A percentile compares a stretch with the other conserved stretches of the same genome.
Conservation (phyloP, 2,797 vertebrate species). For the Pipistrellus kuhlii region DNA sequence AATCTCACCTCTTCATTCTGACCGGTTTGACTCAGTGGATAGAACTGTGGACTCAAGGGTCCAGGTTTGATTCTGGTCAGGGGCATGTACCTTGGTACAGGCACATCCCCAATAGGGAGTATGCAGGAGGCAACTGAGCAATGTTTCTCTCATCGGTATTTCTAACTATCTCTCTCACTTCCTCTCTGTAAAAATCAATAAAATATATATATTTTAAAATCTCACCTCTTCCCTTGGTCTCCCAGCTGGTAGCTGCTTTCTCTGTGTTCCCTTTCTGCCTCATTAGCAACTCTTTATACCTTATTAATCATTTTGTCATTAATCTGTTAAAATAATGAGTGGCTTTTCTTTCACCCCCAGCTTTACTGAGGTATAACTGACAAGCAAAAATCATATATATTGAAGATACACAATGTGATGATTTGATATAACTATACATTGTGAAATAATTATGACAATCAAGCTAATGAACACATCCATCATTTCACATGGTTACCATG, state of each 20-base stretch:
- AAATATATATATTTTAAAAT: neutral
- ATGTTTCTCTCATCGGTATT: too few species aligned
- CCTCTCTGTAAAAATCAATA: too few species aligned
- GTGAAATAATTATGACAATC: neutral
- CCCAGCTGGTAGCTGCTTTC: neutral
- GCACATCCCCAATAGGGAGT: too few species aligned
- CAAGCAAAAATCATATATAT: neutral
- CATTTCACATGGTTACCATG: neutral
- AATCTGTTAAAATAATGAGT: neutral
- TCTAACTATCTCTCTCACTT: too few species aligned
- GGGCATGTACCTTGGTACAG: too few species aligned
- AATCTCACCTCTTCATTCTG: too few species aligned
- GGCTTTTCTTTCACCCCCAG: neutral
- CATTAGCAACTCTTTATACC: neutral
- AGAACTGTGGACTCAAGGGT: too few species aligned
- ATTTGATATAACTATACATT: neutral
- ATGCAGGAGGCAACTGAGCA: too few species aligned
- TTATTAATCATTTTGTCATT: neutral
- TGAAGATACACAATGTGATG: neutral
- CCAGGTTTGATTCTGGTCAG: too few species aligned
- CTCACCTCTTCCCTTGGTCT: neutral
- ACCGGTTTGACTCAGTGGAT: too few species aligned
- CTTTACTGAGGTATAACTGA: neutral
- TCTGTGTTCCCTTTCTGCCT: neutral
- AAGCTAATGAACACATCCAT: neutral